Base-by-base conservation (phyloP, 2,888 invertebrate genomes). In the Phrixothrix hirtus region DNA sequence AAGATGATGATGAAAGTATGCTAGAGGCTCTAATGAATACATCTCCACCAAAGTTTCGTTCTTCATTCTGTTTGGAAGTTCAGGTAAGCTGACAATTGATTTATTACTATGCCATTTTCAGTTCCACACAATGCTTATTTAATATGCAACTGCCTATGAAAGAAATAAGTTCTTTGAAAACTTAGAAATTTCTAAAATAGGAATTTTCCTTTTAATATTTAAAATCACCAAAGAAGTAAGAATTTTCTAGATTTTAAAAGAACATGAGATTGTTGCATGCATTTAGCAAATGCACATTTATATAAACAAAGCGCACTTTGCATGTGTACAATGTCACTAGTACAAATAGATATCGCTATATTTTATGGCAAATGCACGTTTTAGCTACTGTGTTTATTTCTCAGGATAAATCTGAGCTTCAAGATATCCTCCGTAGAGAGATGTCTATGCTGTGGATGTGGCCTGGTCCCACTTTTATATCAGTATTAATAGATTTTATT, bases 1-100 rank as follows among this genome's bases (percentile, higher is more conserved):
- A 90, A 61, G 84, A 85, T 53, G 89, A 87, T 61, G 87, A 88
- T 61, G 79, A 84, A 57, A 85, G 84, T 61, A 83, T 85, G 64
- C 80, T 87, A 60, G 79, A 75, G 53, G 77, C 62, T 53, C 66
- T 67, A 54, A 66, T 66, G 50, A 65, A 63, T 17, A 59, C 63
- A 30, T 59, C 66, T 3, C 65, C 67, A 49, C 65, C 66, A 41
- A n/a, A n/a, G n/a, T n/a, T n/a, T n/a, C 69, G 67, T 32, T 66
- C 72, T 11, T 75, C 75, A 4, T 74, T 74, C 54, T 60, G 68
- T 7, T 65, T 76, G 69, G 71, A 75, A 47, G 71, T 77, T 51
- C 75, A 76, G 75, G 76, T 76, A 70, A 75, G 60, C 46, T 48
- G 65, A 43, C 61, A 65, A 60, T 62, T 69, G 52, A 65, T 69